Evolutionary conservation across 2,797 vertebrate species (phyloP).

Genomic region (Apogon hyalosoma): DNA sequence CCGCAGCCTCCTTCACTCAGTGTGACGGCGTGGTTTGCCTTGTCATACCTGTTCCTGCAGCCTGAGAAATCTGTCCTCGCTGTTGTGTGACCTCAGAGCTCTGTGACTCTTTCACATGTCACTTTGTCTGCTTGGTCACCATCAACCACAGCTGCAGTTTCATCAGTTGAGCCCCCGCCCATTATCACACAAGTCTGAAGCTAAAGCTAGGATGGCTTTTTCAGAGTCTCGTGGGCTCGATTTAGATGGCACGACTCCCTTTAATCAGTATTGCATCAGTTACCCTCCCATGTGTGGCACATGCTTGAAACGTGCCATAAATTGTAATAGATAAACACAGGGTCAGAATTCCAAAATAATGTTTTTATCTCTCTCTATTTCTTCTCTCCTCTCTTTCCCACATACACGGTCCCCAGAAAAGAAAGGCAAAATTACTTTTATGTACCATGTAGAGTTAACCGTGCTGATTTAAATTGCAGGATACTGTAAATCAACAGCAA

Average conservation of each 20-base stretch:
- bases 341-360: slow-evolving; percentile 11
- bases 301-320: slow-evolving; percentile 28
- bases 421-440: slow-evolving; percentile 81
- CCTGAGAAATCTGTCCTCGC: slow-evolving; percentile 12
- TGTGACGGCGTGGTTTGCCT: slow-evolving; percentile 11
- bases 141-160: slow-evolving; percentile 44
- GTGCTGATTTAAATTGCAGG: slow-evolving; percentile 91
- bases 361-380: background rate
- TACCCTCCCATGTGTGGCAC: slow-evolving; percentile 29
- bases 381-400: background rate
- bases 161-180: slow-evolving; percentile 45
- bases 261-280: slow-evolving; percentile 75
- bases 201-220: slow-evolving; percentile 32
- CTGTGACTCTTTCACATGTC: slow-evolving; percentile 51
- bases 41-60: slow-evolving; percentile 6
- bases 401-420: slow-evolving; percentile 53
- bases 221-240: slow-evolving; percentile 36
- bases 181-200: slow-evolving; percentile 40
- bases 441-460: slow-evolving; percentile 85
- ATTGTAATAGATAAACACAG: slow-evolving; percentile 26
- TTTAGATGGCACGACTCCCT: slow-evolving; percentile 49
- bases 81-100: slow-evolving; percentile 43
- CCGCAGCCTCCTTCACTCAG: slow-evolving; percentile 13
- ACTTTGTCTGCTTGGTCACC: slow-evolving; percentile 44
- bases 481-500: slow-evolving; percentile 89